Evolutionary conservation across 1,140 invertebrate genomes (phyloP).

Genomic region (Sitobion miscanthi): DNA sequence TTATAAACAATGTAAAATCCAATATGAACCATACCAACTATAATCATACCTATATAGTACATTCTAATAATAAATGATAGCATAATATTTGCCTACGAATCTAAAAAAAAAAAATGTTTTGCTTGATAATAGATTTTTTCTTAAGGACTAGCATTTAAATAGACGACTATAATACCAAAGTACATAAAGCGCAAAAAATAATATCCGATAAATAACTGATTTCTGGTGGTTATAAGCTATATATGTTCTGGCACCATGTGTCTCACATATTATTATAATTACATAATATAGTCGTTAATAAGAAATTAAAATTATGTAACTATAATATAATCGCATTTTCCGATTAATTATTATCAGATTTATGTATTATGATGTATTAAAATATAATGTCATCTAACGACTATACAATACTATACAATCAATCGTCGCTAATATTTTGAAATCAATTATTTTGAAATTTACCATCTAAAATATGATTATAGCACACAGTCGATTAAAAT

Average conservation of each 20-base stretch:
- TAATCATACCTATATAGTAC: no score
- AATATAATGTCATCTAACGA: neutral
- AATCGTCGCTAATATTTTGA: neutral
- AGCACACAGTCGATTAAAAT: neutral
- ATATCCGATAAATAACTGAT: no score
- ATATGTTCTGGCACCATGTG: neutral
- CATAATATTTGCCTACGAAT: no score
- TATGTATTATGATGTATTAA: neutral
- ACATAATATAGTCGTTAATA: neutral
- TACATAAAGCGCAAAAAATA: neutral
- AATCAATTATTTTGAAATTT: neutral
- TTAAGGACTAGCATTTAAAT: no score
- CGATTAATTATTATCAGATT: no score
- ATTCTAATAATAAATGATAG: no score
- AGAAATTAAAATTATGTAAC: neutral
- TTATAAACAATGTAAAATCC: no score
- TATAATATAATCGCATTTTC: no score
- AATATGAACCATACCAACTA: no score
- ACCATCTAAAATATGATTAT: neutral
- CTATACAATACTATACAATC: neutral
- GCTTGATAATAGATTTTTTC: no score
- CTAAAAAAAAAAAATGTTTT: no score
- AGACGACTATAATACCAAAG: neutral
- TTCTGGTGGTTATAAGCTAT: neutral
- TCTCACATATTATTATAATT: neutral